Percentiles rank a stretch among this genome's conserved stretches.
phyloP scores from a whole-genome alignment of 2,113 vertebrate species.

The Ivindomyrus marchei region DNA sequence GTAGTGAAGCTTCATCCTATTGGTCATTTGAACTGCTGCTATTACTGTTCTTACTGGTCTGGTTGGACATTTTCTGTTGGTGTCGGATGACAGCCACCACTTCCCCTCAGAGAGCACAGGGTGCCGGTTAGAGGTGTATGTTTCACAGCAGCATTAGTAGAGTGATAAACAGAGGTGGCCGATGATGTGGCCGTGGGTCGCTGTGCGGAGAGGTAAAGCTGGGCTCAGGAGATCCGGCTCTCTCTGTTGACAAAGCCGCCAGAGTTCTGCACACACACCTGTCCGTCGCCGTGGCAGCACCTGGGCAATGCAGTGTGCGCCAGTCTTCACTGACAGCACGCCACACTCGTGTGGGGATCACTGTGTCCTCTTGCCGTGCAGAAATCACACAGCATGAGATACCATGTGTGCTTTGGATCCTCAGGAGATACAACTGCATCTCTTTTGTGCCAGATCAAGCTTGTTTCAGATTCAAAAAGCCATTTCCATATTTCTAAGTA shows the following conservation, averaged over 20 bases:
- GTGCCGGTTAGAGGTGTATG: slow-evolving; percentile 18
- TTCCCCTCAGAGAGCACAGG: background rate
- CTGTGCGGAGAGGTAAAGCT: slow-evolving; percentile 40
- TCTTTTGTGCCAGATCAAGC: slow-evolving; percentile 27
- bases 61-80: background rate
- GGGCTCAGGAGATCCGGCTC: background rate
- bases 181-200: background rate
- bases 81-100: background rate
- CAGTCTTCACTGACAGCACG: background rate
- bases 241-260: background rate
- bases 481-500: slow-evolving; percentile 48
- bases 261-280: background rate
- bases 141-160: slow-evolving; percentile 44
- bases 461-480: slow-evolving; percentile 34
- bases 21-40: background rate
- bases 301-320: background rate
- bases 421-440: slow-evolving; percentile 19
- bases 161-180: slow-evolving; percentile 42
- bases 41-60: background rate
- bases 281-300: background rate
- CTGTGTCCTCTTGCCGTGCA: background rate
- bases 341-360: background rate
- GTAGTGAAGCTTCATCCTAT: background rate
- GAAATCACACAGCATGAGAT: background rate
- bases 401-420: background rate